These are phyloP conservation scores for Amphimedon queenslandica DNA, from an alignment of 37 sponge, comb jelly and placozoan genomes.

Conservation along the genomic window DNA sequence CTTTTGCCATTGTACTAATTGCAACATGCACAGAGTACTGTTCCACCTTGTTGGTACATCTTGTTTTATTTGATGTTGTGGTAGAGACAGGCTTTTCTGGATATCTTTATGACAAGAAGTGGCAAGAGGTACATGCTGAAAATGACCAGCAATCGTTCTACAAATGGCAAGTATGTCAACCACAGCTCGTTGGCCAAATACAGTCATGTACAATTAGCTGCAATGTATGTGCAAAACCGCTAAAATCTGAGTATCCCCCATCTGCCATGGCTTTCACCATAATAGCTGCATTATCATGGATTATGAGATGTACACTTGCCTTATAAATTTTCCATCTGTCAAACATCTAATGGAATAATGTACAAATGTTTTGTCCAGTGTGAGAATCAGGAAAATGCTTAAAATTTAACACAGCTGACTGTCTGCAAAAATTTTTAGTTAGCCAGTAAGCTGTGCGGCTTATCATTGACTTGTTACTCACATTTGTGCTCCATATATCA, in stretches of 20 bases:
- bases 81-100: constrained; percentile 13
- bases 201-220: constrained; percentile 45
- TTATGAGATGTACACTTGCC: constrained; percentile 6
- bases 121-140: constrained; percentile 23
- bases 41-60: constrained; percentile 30
- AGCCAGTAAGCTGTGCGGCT: constrained; percentile 24
- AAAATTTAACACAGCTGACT: constrained; percentile 19
- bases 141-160: constrained; percentile 45
- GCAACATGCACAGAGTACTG: constrained; percentile 10
- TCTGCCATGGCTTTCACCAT: constrained; percentile 38
- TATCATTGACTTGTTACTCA: constrained; percentile 17
- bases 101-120: constrained; percentile 2
- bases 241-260: constrained; percentile 2
- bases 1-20: constrained; percentile 10
- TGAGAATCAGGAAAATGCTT: constrained; percentile 31
- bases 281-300: constrained; percentile 41
- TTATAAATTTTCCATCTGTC: constrained; percentile 32
- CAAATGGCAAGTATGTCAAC: constrained; percentile 27
- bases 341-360: constrained; percentile 19
- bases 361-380: constrained; percentile 28
- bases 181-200: constrained; percentile 29
- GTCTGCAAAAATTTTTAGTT: constrained; percentile 15
- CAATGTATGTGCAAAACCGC: constrained; percentile 49
- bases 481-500: constrained; percentile 35
- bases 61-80: constrained; percentile 24